Percentiles rank a stretch among this genome's conserved stretches.
These are phyloP conservation scores for Campylorhamphus procurvoides DNA, from an alignment of 2,113 vertebrate species.

Conservation along the genomic window DNA sequence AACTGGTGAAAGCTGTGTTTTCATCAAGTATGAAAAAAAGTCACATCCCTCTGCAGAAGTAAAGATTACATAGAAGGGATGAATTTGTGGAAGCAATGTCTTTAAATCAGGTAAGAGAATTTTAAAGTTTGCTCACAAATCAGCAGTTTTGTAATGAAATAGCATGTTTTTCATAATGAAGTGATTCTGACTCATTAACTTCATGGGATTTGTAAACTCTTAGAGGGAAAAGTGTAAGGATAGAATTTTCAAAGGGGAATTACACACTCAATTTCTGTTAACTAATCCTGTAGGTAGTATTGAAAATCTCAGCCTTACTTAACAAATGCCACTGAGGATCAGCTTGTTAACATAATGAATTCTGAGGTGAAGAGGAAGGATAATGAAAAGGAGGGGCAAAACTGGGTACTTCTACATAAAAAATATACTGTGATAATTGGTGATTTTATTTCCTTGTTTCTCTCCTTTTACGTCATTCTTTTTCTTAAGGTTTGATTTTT, in stretches of 20 bases:
- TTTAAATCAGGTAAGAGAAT: neutral
- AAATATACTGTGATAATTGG: neutral
- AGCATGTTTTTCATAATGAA: neutral
- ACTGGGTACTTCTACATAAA: neutral
- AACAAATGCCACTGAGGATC: neutral
- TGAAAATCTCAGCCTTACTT: constrained; percentile 3
- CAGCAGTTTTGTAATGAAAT: neutral
- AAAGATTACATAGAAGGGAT: neutral
- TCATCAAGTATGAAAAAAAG: neutral
- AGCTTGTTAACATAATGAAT: neutral
- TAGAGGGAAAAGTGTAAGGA: neutral
- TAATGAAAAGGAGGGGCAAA: neutral
- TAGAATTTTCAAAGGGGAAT: constrained; percentile 10
- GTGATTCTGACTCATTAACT: neutral
- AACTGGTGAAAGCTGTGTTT: neutral
- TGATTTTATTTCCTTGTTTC: neutral
- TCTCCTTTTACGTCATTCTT: neutral
- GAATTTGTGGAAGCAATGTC: neutral
- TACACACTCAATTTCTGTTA: neutral
- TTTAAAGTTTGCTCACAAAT: neutral
- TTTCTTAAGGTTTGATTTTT: neutral
- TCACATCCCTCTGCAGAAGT: neutral
- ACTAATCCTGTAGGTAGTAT: neutral
- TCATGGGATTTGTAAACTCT: constrained; percentile 21
- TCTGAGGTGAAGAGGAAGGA: neutral